Percentiles rank a stretch among this genome's conserved stretches.
Evolutionary conservation across 2,888 invertebrate species (phyloP).

Genomic region (Folsomia manolachei): DNA sequence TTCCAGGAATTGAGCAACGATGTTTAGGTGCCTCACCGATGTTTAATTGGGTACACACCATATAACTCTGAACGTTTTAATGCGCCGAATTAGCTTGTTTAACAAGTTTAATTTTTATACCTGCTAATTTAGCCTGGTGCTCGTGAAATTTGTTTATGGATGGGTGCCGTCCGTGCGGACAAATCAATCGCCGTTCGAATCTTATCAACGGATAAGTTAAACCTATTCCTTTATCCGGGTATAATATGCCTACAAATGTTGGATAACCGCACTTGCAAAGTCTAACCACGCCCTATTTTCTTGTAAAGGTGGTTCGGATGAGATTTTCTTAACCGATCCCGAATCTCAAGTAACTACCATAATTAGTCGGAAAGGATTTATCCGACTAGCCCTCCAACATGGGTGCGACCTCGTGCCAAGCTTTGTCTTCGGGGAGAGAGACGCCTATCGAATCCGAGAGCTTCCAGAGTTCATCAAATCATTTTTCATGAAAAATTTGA

Average conservation of each 20-base stretch:
- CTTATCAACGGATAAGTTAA: constrained; percentile 19
- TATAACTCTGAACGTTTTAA: no score
- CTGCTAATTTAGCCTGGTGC: no score
- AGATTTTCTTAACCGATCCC: constrained; percentile 34
- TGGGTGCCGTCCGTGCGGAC: constrained; percentile 31
- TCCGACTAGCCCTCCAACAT: constrained; percentile 30
- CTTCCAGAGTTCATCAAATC: constrained; percentile 31
- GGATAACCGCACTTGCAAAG: no score
- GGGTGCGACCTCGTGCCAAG: constrained; percentile 33
- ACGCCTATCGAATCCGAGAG: constrained; percentile 33
- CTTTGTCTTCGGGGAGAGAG: constrained; percentile 36
- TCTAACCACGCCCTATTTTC: no score
- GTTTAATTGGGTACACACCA: no score
- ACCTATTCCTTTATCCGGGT: constrained; percentile 27
- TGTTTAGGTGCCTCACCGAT: constrained; percentile 24
- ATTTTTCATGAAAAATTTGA: constrained; percentile 32
- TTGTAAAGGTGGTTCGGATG: constrained; percentile 28
- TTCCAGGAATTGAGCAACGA: constrained; percentile 30
- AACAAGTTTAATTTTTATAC: no score
- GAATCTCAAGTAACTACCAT: constrained; percentile 30
- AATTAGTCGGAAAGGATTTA: constrained; percentile 33
- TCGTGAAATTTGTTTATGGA: constrained; percentile 33
- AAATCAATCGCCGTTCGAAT: constrained; percentile 26
- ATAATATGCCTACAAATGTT: no score
- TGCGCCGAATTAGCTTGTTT: no score